Conservation (phyloP, 2,113 vertebrate species). For the Lasiurus cinereus region DNA sequence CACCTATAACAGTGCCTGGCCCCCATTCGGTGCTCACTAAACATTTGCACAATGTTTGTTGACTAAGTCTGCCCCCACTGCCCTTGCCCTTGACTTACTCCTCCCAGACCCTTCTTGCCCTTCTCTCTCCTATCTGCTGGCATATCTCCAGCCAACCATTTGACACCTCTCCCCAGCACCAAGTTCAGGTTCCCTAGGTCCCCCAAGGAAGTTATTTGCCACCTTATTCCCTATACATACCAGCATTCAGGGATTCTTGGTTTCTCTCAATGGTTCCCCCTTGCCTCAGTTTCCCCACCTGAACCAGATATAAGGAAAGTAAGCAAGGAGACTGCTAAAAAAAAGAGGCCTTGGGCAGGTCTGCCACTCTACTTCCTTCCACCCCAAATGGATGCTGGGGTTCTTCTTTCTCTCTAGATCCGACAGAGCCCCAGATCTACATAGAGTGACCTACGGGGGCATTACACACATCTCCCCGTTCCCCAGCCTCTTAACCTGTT, state of each 20-base stretch:
- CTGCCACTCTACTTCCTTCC: background rate
- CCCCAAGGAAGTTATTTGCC: background rate
- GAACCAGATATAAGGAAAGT: background rate
- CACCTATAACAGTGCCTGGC: background rate
- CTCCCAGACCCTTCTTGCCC: background rate
- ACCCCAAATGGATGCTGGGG: background rate
- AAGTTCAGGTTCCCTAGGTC: background rate
- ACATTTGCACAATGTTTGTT: background rate
- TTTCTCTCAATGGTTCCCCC: background rate
- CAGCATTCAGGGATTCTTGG: background rate
- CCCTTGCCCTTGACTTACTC: background rate
- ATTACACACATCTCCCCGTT: background rate
- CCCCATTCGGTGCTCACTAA: background rate
- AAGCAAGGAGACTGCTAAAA: background rate
- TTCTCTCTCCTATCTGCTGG: background rate
- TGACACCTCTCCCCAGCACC: background rate
- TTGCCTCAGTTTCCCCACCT: constrained; percentile 37
- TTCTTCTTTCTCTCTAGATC: background rate
- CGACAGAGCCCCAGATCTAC: background rate
- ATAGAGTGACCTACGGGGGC: background rate
- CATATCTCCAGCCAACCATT: background rate
- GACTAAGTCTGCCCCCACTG: too few relatives aligned
- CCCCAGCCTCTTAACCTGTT: background rate
- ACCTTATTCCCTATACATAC: background rate
- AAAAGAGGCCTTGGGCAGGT: background rate